A percentile compares a stretch with the other conserved stretches of the same genome.
These are phyloP conservation scores for Rhinopomastus cyanomelas DNA, from an alignment of 2,113 vertebrate species.

Conservation along the genomic window DNA sequence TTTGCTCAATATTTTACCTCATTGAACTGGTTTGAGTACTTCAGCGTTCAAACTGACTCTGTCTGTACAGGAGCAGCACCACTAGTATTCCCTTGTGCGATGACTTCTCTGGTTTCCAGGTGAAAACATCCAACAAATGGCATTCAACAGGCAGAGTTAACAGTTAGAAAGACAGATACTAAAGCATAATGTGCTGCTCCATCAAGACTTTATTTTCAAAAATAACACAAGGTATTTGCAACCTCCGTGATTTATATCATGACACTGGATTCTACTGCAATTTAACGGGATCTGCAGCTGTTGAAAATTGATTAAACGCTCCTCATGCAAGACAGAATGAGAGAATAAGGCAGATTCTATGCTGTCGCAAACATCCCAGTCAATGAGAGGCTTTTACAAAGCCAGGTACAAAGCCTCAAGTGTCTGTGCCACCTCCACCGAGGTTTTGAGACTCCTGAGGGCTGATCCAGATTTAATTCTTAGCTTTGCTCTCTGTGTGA, in stretches of 20 bases:
- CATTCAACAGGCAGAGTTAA: background rate
- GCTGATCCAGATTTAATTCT: background rate
- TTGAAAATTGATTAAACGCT: background rate
- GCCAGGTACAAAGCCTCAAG: background rate
- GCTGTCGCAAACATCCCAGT: background rate
- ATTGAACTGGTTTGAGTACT: fast-evolving
- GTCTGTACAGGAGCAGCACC: too few species aligned
- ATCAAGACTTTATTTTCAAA: background rate
- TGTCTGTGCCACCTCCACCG: background rate
- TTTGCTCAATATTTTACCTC: background rate
- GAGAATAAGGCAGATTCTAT: background rate
- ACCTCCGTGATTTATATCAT: background rate
- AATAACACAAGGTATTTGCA: background rate
- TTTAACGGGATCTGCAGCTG: background rate
- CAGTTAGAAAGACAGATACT: background rate
- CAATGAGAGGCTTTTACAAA: background rate
- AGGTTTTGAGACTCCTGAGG: background rate
- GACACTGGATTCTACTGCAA: background rate
- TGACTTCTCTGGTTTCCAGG: background rate
- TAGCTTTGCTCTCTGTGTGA: background rate
- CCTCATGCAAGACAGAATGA: background rate
- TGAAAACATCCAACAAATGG: background rate
- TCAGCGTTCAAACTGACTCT: background rate
- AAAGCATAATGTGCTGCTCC: background rate
- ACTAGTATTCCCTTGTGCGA: fast-evolving